Evolutionary conservation across 2,888 invertebrate genomes (phyloP), one percentile per base, ranked within the genome.

Genomic region (Drosophila robusta): DNA sequence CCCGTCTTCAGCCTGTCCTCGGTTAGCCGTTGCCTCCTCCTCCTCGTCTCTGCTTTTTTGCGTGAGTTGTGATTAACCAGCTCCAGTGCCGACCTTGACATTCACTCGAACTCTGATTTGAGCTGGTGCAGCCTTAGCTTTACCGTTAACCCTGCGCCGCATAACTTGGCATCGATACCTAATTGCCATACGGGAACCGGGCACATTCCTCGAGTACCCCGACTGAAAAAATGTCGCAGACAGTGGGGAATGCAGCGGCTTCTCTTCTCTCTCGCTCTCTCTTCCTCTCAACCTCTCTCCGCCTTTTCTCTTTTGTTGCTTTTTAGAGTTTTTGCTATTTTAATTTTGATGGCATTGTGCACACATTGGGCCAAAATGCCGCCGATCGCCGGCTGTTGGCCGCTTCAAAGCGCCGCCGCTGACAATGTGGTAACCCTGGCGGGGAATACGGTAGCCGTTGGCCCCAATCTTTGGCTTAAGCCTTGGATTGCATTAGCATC

Each of bases 271-370:
- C 18, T 11, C 32, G 11, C 8, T 9, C 49, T 41, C 26, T 49
- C 32, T 29, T 47, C 36, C 7, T 9, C 9, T 29, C 8, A 3
- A 22, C 8, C 24, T 24, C n/a, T 14, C 1, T 46, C 51, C 22
- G 50, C 46, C 36, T 18, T 36, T 58, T 62, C 46, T 58, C 38
- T 4, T 12, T 29, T 5, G 7, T 60, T 51, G n/a, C n/a, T 69
- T 61, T 70, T 8, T 11, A 34, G 18, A 34, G 22, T 42, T 42
- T 54, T 83, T 73, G 70, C 89, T 87, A 87, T 87, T 87, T 89
- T 87, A 87, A 87, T 89, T 89, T 87, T 79, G 89, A 81, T 81
- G 87, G 81, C 89, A 87, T 89, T 86, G 86, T 89, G 84, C 84
- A 78, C 85, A 88, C 77, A 70, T 70, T 63, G 51, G 41, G 38